Base-by-base conservation (phyloP, 2,797 vertebrate genomes). In the Echiichthys vipera region DNA sequence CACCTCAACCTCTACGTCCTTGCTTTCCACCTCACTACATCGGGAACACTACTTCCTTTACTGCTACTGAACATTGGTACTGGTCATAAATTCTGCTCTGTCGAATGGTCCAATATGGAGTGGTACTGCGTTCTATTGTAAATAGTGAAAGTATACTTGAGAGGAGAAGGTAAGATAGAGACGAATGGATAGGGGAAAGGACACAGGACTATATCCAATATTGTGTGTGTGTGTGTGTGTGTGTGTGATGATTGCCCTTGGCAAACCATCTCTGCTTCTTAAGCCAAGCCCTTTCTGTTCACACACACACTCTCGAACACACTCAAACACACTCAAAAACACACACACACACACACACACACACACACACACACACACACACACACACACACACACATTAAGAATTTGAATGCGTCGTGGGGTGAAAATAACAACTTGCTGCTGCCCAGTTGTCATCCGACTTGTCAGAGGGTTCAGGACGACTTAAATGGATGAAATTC, bases 401-500 rank as follows among this genome's bases (percentile, higher is more conserved):
- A 69, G 51, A 77, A 47, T 7, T 37, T 53, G 56, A 71, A 40
- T 61, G 63, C 55, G 74, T 77, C 68, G 77, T 27, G 12, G 37
- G 54, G 58, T 71, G 71, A 67, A 76, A 83, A 84, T 72, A 84
- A 78, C 55, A n/a, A 67, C 53, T 7, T n/a, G 53, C 63, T 40
- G 53, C 25, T 53, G 74, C 72, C 71, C 82, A 74, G 77, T 79
- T 86, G 79, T 87, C 84, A 65, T 74, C 51, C 76, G 66, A 76
- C 65, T 70, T 24, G 69, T 74, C 37, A 18, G 49, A 36, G 72
- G 69, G 65, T 72, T 88, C 85, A 88, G 66, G 69, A 77, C 82
- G 77, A 90, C 88, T 84, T 79, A 55, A 82, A 65, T 64, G 81
- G 81, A 27, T 82, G 71, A 80, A 83, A 88, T 76, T 88, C 77